Percentiles rank a stretch among this genome's conserved stretches.
Evolutionary conservation across 2,113 vertebrate species (phyloP).

Genomic region (Brachyhypopomus occidentalis): DNA sequence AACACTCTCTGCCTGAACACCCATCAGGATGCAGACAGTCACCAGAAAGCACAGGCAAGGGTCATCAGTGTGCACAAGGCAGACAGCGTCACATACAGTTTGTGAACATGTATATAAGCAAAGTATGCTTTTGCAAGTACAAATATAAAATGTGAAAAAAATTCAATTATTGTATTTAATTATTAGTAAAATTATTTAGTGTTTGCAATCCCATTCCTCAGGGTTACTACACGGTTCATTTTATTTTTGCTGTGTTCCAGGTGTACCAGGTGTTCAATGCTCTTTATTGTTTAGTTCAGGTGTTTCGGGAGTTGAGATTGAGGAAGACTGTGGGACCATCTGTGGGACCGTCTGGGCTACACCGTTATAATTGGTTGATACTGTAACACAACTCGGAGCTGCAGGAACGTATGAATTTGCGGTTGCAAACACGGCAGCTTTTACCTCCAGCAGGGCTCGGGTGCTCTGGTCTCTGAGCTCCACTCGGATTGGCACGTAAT

Average conservation of each 20-base stretch:
- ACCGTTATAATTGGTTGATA: too few species aligned
- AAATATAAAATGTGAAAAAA: too few species aligned
- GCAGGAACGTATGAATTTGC: neutral
- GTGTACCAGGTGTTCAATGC: too few species aligned
- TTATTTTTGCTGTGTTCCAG: neutral
- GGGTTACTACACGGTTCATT: neutral
- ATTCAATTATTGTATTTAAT: too few species aligned
- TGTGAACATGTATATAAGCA: too few species aligned
- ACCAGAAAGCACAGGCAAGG: neutral
- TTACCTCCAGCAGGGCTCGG: slow-evolving; percentile 68
- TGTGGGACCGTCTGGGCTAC: too few species aligned
- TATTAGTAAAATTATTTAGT: neutral
- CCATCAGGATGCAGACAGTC: slow-evolving; percentile 27
- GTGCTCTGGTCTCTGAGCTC: slow-evolving; percentile 68
- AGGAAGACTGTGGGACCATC: too few species aligned
- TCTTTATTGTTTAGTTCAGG: too few species aligned
- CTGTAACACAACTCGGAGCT: neutral
- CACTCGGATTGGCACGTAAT: slow-evolving; percentile 72
- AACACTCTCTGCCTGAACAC: slow-evolving; percentile 69
- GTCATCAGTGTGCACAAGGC: neutral
- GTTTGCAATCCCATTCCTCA: neutral
- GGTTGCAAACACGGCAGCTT: neutral
- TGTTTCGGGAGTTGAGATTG: too few species aligned
- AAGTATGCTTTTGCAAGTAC: too few species aligned
- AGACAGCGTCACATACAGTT: neutral